phyloP scores from a whole-genome alignment of 2,113 vertebrate genomes.

The Pimephales promelas region DNA sequence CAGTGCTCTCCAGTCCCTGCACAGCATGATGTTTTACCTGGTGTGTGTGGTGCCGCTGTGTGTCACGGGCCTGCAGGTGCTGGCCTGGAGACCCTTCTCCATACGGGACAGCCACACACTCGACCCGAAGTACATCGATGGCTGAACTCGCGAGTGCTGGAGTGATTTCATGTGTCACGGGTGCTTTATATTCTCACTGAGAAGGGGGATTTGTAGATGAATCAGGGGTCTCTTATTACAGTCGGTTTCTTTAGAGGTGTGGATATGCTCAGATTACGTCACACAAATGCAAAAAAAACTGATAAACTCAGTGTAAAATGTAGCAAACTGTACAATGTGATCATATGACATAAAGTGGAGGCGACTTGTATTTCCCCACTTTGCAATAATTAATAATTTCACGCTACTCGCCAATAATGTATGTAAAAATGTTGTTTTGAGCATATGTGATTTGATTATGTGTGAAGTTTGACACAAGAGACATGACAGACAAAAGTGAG shows the following conservation, averaged over 20 bases:
- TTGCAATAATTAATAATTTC: too few relatives aligned
- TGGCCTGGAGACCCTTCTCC: constrained; percentile 85
- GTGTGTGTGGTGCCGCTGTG: constrained; percentile 84
- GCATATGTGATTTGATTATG: not conserved
- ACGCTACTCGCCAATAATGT: not conserved
- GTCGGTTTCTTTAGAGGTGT: not conserved
- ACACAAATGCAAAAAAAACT: not conserved
- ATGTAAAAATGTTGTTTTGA: not conserved
- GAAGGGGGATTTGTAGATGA: not conserved
- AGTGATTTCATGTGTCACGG: not conserved
- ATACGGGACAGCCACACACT: constrained; percentile 81
- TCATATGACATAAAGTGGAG: not conserved
- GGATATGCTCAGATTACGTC: not conserved
- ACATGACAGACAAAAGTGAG: not conserved
- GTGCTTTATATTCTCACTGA: not conserved
- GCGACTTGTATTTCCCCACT: not conserved
- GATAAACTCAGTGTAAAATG: not conserved
- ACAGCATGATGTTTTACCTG: constrained; percentile 83
- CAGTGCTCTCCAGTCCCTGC: constrained; percentile 78
- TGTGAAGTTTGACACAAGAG: not conserved
- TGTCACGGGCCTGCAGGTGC: constrained; percentile 76
- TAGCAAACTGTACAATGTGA: not conserved
- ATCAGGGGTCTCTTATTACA: not conserved
- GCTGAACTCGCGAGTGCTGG: constrained; percentile 42
- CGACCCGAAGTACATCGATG: constrained; percentile 66